Percentiles rank a stretch among this genome's conserved stretches.
Evolutionary conservation across 2,888 invertebrate species (phyloP).

Genomic region (Sisyra nigra): DNA sequence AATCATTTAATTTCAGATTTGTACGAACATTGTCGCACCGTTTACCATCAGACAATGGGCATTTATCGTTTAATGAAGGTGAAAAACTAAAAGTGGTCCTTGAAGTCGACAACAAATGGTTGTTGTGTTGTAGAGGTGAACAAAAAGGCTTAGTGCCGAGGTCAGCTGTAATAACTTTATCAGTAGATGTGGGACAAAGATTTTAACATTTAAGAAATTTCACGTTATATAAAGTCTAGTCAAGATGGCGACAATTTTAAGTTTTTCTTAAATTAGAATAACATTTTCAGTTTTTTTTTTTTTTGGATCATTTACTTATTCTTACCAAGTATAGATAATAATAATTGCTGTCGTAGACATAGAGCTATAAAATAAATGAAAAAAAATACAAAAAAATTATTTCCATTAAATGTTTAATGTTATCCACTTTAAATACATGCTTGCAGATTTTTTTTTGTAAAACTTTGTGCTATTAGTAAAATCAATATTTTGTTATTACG

Average conservation of each 20-base stretch:
- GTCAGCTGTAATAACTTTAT: constrained; percentile 43
- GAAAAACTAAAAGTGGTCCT: constrained; percentile 55
- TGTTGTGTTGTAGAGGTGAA: constrained; percentile 58
- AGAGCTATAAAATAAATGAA: too few species aligned
- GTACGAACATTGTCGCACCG: constrained; percentile 60
- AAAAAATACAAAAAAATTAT: too few species aligned
- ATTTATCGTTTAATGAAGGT: constrained; percentile 61
- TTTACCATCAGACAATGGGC: constrained; percentile 60
- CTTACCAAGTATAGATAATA: too few species aligned
- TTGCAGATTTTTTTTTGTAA: too few species aligned
- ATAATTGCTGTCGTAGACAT: too few species aligned
- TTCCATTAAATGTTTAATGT: too few species aligned
- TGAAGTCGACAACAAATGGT: constrained; percentile 60
- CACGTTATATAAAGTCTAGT: not conserved
- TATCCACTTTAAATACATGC: too few species aligned
- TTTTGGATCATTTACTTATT: too few species aligned
- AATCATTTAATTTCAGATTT: constrained; percentile 35
- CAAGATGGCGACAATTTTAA: not conserved
- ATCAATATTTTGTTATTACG: too few species aligned
- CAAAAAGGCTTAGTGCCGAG: constrained; percentile 62
- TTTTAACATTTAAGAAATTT: not conserved
- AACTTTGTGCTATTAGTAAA: too few species aligned
- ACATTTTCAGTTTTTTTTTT: too few species aligned
- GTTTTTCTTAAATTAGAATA: too few species aligned
- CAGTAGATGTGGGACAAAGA: constrained; percentile 16